Evolutionary conservation across 2,113 vertebrate genomes (phyloP), one percentile per base, ranked within the genome.

Genomic region (Emydocephalus ijimae): DNA sequence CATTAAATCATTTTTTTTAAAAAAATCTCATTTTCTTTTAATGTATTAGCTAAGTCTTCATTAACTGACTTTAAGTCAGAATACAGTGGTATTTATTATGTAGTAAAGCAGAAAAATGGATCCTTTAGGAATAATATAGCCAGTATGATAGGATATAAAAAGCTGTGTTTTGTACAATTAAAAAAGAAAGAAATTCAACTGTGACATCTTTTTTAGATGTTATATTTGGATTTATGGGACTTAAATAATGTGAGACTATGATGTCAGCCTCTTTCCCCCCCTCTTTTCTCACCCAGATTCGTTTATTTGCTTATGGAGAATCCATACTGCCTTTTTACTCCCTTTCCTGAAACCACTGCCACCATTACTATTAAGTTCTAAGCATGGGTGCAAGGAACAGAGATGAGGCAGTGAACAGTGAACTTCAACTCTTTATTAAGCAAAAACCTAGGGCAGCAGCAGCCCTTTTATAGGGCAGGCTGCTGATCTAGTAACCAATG

Each of bases 271-370:
- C 24, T 23, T 91, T 29, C 21, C 34, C 56, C 26, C 74, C 50
- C 9, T 23, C 69, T 14, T 26, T 74, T 3, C 88, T 57, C 34
- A 59, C 90, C 93, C 74, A 85, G 88, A 57, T 56, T 61, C 43
- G 39, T 90, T 20, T 21, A 21, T 95, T 96, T 90, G 95, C 74
- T 57, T 95, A 94, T 95, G 89, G 94, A 93, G 57, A 92, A 86
- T 20, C 88, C 81, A 57, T 87, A 86, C 90, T 45, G 48, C 5
- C 55, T n/a, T 92, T 23, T 9, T 91, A 59, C 90, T 89, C 91
- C 87, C 55, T 61, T 94, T 12, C 48, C 1, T 64, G 91, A 87
- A 6, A 3, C 1, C 87, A 69, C 88, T 81, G 34, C 45, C 90
- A 39, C 59, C 93, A 94, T 29, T 3, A 39, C 39, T 39, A 0